phyloP scores from a whole-genome alignment of 2,888 invertebrate genomes.

The Pyrochroa serraticornis region DNA sequence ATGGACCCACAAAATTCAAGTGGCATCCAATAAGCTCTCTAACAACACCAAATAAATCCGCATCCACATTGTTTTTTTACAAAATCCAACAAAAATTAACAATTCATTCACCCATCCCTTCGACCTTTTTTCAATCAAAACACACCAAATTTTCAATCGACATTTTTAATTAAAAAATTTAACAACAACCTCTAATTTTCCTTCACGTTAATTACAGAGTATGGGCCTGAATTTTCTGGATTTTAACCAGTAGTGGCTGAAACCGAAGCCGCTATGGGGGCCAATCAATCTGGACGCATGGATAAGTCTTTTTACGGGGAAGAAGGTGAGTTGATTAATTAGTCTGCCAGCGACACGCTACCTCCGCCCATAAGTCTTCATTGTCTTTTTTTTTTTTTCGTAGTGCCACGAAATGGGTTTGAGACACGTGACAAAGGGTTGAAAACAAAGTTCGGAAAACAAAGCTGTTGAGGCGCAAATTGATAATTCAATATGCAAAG shows the following conservation, averaged over 20 bases:
- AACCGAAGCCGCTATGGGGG: slow-evolving; percentile 53
- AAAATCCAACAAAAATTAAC: too few relatives aligned
- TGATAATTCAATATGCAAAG: too few relatives aligned
- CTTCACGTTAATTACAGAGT: background rate
- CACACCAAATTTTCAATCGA: background rate
- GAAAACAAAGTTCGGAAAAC: too few relatives aligned
- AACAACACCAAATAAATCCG: too few relatives aligned
- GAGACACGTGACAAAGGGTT: background rate
- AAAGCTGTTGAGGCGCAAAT: too few relatives aligned
- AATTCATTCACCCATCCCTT: too few relatives aligned
- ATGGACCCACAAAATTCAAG: too few relatives aligned
- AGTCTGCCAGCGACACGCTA: background rate
- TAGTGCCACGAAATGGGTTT: background rate
- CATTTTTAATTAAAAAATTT: background rate
- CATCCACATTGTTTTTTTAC: too few relatives aligned
- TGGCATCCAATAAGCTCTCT: too few relatives aligned
- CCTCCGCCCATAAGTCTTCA: background rate
- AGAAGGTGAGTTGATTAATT: slow-evolving; percentile 54
- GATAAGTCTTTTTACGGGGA: slow-evolving; percentile 57
- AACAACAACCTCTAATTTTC: background rate
- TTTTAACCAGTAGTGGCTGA: too few relatives aligned
- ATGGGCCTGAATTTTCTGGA: too few relatives aligned
- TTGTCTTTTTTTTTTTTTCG: background rate
- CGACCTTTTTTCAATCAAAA: too few relatives aligned
- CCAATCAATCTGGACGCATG: slow-evolving; percentile 59